A percentile compares a stretch with the other conserved stretches of the same genome.
Conservation (phyloP, 2,888 invertebrate species). For the Carpatolechia fugitivella region DNA sequence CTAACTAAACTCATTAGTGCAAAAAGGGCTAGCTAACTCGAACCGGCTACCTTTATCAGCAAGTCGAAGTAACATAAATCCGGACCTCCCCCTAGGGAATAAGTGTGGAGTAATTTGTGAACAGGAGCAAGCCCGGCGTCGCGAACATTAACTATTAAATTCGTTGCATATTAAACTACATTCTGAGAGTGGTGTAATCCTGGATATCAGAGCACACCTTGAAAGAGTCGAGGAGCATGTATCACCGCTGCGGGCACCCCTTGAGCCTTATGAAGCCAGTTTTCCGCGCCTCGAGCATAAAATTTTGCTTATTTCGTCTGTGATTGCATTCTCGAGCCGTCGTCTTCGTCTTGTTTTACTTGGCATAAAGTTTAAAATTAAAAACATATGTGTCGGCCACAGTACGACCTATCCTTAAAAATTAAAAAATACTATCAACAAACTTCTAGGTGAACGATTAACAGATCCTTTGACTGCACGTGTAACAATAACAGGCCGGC, state of each 20-base stretch:
- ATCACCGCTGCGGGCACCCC: background rate
- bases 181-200: constrained; percentile 61
- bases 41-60: constrained; percentile 55
- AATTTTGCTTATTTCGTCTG: constrained; percentile 4
- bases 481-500: background rate
- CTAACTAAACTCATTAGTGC: constrained; percentile 1
- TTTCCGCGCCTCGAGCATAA: background rate
- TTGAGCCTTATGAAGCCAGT: background rate
- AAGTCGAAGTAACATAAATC: constrained; percentile 67
- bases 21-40: constrained; percentile 35
- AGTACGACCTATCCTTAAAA: no score
- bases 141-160: constrained; percentile 77
- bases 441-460: no score
- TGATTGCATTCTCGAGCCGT: background rate
- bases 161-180: constrained; percentile 77
- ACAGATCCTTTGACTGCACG: no score
- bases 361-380: constrained; percentile 17
- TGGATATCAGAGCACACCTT: constrained; percentile 35
- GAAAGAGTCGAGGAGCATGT: constrained; percentile 8
- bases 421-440: background rate
- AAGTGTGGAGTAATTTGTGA: constrained; percentile 74
- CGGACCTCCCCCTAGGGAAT: constrained; percentile 57
- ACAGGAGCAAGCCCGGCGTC: constrained; percentile 61
- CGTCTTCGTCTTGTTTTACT: constrained; percentile 37
- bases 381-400: background rate